Percentiles rank a stretch among this genome's conserved stretches.
Evolutionary conservation across 1,140 invertebrate genomes (phyloP).

Genomic region (Globodera ellingtonae): DNA sequence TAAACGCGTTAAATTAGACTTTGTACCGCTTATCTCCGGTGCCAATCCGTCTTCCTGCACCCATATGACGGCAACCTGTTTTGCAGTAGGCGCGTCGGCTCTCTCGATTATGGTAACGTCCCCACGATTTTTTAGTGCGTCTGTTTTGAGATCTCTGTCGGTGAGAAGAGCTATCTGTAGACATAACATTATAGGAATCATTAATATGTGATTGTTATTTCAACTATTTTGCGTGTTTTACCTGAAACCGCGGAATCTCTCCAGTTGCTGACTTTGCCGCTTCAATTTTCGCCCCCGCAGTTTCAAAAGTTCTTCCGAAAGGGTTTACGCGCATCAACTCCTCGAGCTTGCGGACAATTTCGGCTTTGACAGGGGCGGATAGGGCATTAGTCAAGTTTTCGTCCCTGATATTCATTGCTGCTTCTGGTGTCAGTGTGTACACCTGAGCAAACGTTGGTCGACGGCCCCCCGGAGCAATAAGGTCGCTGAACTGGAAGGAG

Average conservation of each 20-base stretch:
- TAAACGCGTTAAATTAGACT: no score
- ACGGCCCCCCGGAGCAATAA: background rate
- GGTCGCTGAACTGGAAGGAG: background rate
- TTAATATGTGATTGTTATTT: no score
- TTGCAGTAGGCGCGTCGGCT: no score
- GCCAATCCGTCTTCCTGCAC: no score
- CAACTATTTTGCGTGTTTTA: no score
- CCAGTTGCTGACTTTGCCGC: background rate
- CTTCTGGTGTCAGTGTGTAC: background rate
- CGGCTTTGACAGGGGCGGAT: background rate
- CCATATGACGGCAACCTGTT: no score
- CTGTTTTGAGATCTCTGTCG: background rate
- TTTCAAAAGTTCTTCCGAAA: background rate
- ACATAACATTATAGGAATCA: no score
- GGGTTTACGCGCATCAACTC: background rate
- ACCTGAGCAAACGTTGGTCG: background rate
- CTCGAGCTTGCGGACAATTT: background rate
- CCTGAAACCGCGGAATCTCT: background rate
- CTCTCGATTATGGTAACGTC: background rate
- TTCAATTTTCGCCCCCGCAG: background rate
- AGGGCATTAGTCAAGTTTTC: no score
- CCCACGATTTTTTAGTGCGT: background rate
- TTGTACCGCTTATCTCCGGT: no score
- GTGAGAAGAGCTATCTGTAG: background rate
- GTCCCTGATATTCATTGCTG: background rate